Base-by-base conservation (phyloP, 2,797 vertebrate species). In the Amniataba percoides region DNA sequence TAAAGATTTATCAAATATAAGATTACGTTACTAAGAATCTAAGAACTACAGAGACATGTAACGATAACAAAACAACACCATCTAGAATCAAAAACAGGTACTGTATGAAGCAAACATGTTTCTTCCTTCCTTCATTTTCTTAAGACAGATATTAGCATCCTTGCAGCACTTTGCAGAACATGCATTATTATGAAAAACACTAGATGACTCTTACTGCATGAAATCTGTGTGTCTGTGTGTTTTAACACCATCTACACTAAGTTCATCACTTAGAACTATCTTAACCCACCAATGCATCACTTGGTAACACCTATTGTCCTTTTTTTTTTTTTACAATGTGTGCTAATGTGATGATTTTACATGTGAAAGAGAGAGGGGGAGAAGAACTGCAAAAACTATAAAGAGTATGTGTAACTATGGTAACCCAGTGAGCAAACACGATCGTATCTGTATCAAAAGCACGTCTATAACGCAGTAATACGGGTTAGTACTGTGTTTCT, bases 391-490 rank as follows among this genome's bases (percentile, higher is more conserved):
- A 36, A 36, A 27, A 10, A 31, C n/a, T 31, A 31, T 27, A 27
- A 48, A 14, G 15, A 10, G 7, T 27, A 7, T 14, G 7, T 65
- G 69, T 59, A 70, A 58, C 77, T 68, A 71, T 75, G 48, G 59
- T 43, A 74, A 71, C 61, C 43, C 18, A 14, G 9, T 42, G 0
- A 39, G 7, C 1, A 67, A 66, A 43, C 16, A 31, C 27, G 5
- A 31, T 3, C 27, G 27, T 31, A 31, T 31, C 27, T 31, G 27
- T 31, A 31, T 3, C 27, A 31, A 31, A 56, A 58, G 48, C 31
- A 34, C 2, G 31, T 12, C 0, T n/a, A n/a, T 34, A 51, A 25
- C 13, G 23, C 1, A 8, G 11, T 36, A 53, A 34, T 7, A 1
- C 0, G 8, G 34, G 34, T 36, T 36, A 1, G 36, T 2, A 3